Base-by-base conservation (phyloP, 1,140 invertebrate genomes). In the Acarapis woodi region DNA sequence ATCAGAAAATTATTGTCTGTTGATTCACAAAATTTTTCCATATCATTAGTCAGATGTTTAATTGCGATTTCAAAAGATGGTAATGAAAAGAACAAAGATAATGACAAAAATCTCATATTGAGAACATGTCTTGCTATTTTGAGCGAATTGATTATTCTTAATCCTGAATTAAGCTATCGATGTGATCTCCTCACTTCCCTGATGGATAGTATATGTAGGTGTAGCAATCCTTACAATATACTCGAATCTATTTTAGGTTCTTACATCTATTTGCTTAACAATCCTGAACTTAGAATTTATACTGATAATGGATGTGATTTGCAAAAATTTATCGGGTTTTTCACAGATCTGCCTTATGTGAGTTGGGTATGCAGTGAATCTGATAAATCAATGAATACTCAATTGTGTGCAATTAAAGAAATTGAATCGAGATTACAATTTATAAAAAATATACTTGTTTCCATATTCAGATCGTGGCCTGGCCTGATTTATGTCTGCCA, bases 311-410 rank as follows among this genome's bases (percentile, higher is more conserved):
- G 77, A 20, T 48, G 53, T 35, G 54, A 58, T 47, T 56, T 87
- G n/a, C 60, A 77, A 46, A 71, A 67, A 49, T 59, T 90, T 3
- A 70, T 82, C 29, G 77, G 79, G 2, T 78, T 82, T 2, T 87
- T 85, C 48, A 87, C 79, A 47, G 83, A 90, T 58, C n/a, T n/a
- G n/a, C n/a, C n/a, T n/a, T n/a, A n/a, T 71, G 79, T 47, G 74
- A 85, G 49, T 75, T 63, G 12, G 15, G 21, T 22, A 12, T 35
- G 19, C 34, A 21, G 4, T 25, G 16, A 35, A 18, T 35, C n/a
- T 9, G 21, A 21, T 30, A n/a, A 15, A 12, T 16, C 31, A 6
- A n/a, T 8, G 15, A 30, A 30, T 37, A 30, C 19, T 37, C 36
- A 37, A 30, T 12, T 19, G 1, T 4, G 23, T 16, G 26, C 26